Evolutionary conservation across 2,797 vertebrate species (phyloP), one percentile per base, ranked within the genome.

Genomic region (Molossus alvarezi): DNA sequence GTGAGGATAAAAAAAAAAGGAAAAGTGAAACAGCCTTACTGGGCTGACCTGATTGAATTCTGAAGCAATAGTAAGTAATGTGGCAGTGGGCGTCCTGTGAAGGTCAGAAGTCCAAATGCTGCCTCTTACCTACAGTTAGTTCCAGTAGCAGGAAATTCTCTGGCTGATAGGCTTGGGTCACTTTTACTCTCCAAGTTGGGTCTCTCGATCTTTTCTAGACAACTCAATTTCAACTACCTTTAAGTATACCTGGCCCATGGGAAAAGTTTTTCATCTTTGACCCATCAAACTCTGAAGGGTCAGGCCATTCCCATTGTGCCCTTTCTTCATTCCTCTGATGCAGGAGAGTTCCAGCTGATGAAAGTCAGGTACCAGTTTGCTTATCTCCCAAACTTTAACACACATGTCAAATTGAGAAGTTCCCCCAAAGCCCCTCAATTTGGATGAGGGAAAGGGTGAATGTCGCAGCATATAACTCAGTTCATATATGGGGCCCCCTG

Each of bases 171-270:
- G 33, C 7, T 11, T 45, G 57, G 20, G 65, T 33, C 57, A 69
- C n/a, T 67, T 1, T 25, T 25, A 80, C 71, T 33, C 33, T 91
- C 60, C 69, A 76, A 64, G 37, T 1, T 37, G 9, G 65, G 73
- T 20, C 57, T 93, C 90, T 76, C 62, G 73, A 62, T 58, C 81
- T 64, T 77, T 73, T 92, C 17, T 21, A 93, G 15, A 55, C 18
- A 94, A n/a, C 33, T 37, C 21, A 88, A 79, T 25, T 53, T 88
- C 88, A 60, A 10, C 53, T 84, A 80, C 48, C 75, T 77, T 62
- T 6, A 75, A 73, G 45, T 57, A 48, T 65, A 67, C 9, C 71
- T 33, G 64, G 45, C 64, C 37, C 29, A 11, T 55, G 57, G 48
- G 9, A 53, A 79, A 51, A 48, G 13, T 72, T n/a, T 17, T 88